These are phyloP conservation scores for Cabera pusaria DNA, from an alignment of 2,888 invertebrate genomes.

Conservation along the genomic window DNA sequence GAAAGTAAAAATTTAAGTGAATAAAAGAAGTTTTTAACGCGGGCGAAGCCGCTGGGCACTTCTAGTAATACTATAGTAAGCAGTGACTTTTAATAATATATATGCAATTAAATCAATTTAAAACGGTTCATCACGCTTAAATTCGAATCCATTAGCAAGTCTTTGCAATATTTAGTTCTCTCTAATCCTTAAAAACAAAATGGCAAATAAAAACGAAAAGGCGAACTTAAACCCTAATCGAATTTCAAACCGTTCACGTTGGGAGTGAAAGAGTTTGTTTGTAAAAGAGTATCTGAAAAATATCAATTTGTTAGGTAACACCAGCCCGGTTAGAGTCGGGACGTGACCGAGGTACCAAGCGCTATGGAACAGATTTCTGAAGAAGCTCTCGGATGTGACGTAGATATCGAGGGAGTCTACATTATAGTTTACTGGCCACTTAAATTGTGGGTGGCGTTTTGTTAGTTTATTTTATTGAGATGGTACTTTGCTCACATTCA, in stretches of 20 bases:
- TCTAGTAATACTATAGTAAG: too few relatives aligned
- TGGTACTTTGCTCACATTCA: too few relatives aligned
- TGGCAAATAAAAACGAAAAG: constrained; percentile 13
- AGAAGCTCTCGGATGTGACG: constrained; percentile 46
- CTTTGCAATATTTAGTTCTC: too few relatives aligned
- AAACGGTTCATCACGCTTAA: too few relatives aligned
- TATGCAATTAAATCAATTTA: too few relatives aligned
- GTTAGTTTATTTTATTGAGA: too few relatives aligned
- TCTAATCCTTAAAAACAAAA: too few relatives aligned
- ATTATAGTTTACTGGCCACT: constrained; percentile 11
- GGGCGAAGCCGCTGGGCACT: too few relatives aligned
- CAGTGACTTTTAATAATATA: too few relatives aligned
- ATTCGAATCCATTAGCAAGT: too few relatives aligned
- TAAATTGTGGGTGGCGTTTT: background rate
- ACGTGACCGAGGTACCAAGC: constrained; percentile 60
- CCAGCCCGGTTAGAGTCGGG: constrained; percentile 51
- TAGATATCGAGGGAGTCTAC: constrained; percentile 39
- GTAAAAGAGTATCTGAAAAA: constrained; percentile 60
- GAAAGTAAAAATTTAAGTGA: too few relatives aligned
- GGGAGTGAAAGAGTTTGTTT: constrained; percentile 46
- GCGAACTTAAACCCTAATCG: constrained; percentile 31
- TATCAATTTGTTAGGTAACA: constrained; percentile 73
- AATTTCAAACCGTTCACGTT: constrained; percentile 27
- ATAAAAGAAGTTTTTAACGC: too few relatives aligned
- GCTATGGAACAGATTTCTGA: constrained; percentile 47